Evolutionary conservation across 2,113 vertebrate species (phyloP), one percentile per base, ranked within the genome.

Genomic region (Notarius quadriscutis): DNA sequence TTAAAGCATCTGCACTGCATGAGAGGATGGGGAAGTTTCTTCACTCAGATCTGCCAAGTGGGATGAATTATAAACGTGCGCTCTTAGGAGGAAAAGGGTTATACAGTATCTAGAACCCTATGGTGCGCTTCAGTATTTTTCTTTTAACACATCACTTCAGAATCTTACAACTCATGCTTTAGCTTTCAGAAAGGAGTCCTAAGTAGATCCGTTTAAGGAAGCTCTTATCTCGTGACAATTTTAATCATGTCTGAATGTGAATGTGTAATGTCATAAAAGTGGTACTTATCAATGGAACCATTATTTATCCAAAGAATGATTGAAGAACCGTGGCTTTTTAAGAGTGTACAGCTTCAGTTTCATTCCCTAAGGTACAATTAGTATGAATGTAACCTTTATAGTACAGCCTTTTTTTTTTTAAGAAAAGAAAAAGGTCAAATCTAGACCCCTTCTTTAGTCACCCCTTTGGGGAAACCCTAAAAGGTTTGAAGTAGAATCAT

Each of bases 1-100:
- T 85, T 14, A 84, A 84, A 72, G 41, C 69, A 25, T 84, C 69
- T 48, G 34, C 34, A 60, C 14, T 22, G 27, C n/a, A 22, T 72
- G 83, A 41, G 27, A 84, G 27, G 30, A 51, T 25, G 12, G 25
- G 7, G 81, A 10, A 5, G 48, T 50, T 72, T 75, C 55, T 75
- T 62, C 71, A 50, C 84, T 7, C 34, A 50, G 15, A 85, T 18
- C 30, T 77, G 30, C 55, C 57, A 11, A 77, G 48, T 11, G 9
- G 10, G 74, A 57, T 7, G 14, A 81, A 81, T 81, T 41, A 60
- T 81, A 81, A 60, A 17, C 2, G n/a, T 58, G 55, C 18, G 7
- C n/a, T 79, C 51, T 17, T 7, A 8, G 25, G 34, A 12, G 18
- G 18, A 8, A 15, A 15, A 25, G 1, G 0, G 5, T 8, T 27